Evolutionary conservation across 2,797 vertebrate genomes (phyloP).

Genomic region (Rhabdomys pumilio): DNA sequence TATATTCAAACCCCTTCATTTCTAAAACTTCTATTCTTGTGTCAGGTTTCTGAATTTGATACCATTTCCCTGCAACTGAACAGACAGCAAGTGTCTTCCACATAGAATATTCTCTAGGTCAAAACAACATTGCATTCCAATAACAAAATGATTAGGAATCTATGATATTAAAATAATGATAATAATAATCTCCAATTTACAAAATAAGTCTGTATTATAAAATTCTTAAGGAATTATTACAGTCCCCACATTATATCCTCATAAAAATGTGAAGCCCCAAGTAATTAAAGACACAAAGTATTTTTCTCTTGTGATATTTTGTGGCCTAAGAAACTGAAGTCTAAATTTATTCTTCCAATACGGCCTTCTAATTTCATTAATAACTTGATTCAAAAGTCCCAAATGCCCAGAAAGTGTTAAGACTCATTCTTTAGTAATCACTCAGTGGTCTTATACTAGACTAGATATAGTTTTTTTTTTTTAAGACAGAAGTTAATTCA

Average conservation of each 20-base stretch:
- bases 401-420: background rate
- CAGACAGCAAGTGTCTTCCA: background rate
- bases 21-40: background rate
- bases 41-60: background rate
- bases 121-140: constrained; percentile 6
- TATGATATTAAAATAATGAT: constrained; percentile 46
- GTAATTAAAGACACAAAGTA: constrained; percentile 35
- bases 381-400: background rate
- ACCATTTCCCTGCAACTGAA: background rate
- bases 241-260: constrained; percentile 60
- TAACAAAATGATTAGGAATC: constrained; percentile 42
- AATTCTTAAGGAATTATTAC: constrained; percentile 23
- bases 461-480: background rate
- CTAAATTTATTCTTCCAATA: constrained; percentile 47
- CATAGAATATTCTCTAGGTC: background rate
- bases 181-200: constrained; percentile 36
- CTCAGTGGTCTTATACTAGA: background rate
- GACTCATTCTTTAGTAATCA: background rate
- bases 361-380: background rate
- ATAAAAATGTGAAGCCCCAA: constrained; percentile 1
- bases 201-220: constrained; percentile 40
- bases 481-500: constrained; percentile 21
- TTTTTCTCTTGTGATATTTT: constrained; percentile 31
- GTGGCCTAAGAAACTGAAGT: constrained; percentile 38
- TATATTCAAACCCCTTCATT: background rate